A percentile compares a stretch with the other conserved stretches of the same genome.
phyloP scores from a whole-genome alignment of 2,888 invertebrate genomes.

The Nasonovia ribisnigri region DNA sequence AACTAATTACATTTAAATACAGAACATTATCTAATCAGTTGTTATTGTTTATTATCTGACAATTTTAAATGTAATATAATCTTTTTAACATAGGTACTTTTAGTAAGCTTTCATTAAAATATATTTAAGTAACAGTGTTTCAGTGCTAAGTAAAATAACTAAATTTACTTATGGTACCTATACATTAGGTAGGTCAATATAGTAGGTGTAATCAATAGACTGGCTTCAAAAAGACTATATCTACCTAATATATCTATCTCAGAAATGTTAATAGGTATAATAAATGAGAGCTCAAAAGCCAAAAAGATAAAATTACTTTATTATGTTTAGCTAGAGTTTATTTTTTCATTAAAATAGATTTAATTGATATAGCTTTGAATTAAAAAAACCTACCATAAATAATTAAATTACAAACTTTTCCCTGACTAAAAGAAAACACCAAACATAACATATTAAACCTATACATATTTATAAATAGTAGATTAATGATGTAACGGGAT shows the following conservation, averaged over 20 bases:
- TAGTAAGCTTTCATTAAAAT: neutral
- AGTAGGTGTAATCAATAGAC: neutral
- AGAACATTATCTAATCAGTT: slow-evolving; percentile 1
- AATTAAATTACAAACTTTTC: neutral
- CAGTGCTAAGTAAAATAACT: neutral
- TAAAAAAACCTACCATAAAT: neutral
- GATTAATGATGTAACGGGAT: no score
- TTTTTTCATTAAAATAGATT: neutral
- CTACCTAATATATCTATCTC: neutral
- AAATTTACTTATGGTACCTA: neutral
- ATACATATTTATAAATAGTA: neutral
- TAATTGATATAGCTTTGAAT: neutral
- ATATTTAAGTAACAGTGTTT: neutral
- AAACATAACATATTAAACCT: neutral
- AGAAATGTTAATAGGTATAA: neutral
- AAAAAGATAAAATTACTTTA: neutral
- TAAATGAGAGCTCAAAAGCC: neutral
- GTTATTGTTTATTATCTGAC: neutral
- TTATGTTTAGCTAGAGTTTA: neutral
- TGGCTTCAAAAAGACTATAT: neutral
- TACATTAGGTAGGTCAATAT: neutral
- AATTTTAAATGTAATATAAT: neutral
- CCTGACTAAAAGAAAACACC: neutral
- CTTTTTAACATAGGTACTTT: neutral
- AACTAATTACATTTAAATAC: neutral